Evolutionary conservation across 37 sponge, comb jelly and placozoan species (phyloP), one percentile per base, ranked within the genome.

Genomic region (Sycon ciliatum): DNA sequence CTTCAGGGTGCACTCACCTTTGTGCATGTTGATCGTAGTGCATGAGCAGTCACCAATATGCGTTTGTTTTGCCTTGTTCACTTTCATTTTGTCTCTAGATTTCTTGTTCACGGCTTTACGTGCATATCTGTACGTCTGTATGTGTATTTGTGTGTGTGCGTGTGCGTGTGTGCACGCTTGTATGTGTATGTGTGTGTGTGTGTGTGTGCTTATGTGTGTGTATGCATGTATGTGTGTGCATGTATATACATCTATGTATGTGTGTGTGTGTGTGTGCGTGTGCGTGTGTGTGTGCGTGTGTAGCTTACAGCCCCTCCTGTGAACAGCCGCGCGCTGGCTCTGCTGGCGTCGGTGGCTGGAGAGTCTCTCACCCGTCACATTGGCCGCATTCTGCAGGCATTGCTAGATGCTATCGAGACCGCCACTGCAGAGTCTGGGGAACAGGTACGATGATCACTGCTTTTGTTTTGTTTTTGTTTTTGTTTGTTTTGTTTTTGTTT

Each of bases 301-400:
- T 81, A 83, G 75, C 74, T 90, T 38, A 67, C 82, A 24, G 56
- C 73, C n/a, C 84, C 84, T 13, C 95, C 95, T 56, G 84, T 86
- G 54, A 89, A 94, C 75, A 76, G 78, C 6, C 65, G 71, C 23
- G 95, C 95, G 30, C 84, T 94, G 4, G 87, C 95, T 37, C 76
- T 86, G 24, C 82, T 94, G 29, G 86, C 90, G 34, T 94, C 95
- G 16, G 95, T 89, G 1, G 95, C 95, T 36, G 95, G 90, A 26
- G 83, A 82, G 9, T 72, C 94, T 18, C 68, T 93, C 26, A 72
- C 83, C 64, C 83, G 77, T 38, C 81, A 86, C 70, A 71, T 93
- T 26, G 64, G 73, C 34, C 63, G 74, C 16, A 83, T 93, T 32
- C 78, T 93, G 29, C 84, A 84, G 7, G 89, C 94, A 0, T 64